Evolutionary conservation across 2,888 invertebrate genomes (phyloP).

Genomic region (Patella pellucida): DNA sequence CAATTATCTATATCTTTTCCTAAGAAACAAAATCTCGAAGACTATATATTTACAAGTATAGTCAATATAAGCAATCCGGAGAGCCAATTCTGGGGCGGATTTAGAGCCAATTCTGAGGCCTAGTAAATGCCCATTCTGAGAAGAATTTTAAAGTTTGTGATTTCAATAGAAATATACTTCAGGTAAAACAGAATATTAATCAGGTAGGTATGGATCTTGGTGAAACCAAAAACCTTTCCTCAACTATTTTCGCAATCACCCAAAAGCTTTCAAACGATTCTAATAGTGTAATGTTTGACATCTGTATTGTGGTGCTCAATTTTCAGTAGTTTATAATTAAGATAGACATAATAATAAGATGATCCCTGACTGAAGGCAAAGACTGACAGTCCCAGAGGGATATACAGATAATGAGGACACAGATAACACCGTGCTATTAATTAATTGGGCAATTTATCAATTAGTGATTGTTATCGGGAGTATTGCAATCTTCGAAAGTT

Average conservation of each 20-base stretch:
- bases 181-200: too few relatives aligned
- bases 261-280: background rate
- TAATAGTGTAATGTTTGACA: background rate
- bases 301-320: background rate
- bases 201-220: background rate
- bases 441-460: conserved; percentile 10
- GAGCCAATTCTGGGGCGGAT: too few relatives aligned
- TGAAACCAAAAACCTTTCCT: background rate
- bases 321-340: conserved; percentile 2
- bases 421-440: conserved; percentile 1
- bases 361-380: background rate
- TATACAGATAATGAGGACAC: background rate
- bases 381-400: background rate
- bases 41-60: too few relatives aligned
- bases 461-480: background rate
- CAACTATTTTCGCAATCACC: background rate
- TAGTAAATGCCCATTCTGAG: too few relatives aligned
- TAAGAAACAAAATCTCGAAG: too few relatives aligned
- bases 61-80: too few relatives aligned
- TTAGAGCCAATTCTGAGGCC: too few relatives aligned
- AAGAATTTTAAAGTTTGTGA: too few relatives aligned
- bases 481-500: too few relatives aligned
- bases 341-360: background rate
- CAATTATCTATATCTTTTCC: background rate
- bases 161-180: too few relatives aligned